Conservation (phyloP, 2,888 invertebrate species). For the Heliconius charithonia region DNA sequence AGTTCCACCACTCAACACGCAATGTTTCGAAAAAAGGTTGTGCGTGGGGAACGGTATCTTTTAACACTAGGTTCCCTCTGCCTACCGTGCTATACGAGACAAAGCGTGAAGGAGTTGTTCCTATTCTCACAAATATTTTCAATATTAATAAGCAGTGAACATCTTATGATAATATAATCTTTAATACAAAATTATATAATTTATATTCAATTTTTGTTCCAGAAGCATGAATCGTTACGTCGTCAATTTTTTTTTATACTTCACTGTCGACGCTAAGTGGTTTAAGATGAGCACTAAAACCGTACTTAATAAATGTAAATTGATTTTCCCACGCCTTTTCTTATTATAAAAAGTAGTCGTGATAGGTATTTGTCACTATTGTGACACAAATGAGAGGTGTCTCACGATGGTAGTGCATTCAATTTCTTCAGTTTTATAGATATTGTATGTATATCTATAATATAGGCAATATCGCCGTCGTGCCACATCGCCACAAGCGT, state of each 20-base stretch:
- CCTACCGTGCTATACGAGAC: too few relatives aligned
- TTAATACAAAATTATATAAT: background rate
- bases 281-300: constrained; percentile 1
- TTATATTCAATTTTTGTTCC: constrained; percentile 4
- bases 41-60: too few relatives aligned
- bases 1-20: too few relatives aligned
- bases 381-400: background rate
- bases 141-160: background rate
- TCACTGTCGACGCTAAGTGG: background rate
- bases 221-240: constrained; percentile 1
- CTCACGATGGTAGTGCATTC: background rate
- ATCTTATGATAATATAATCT: background rate
- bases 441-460: too few relatives aligned
- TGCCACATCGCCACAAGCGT: too few relatives aligned
- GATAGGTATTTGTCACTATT: background rate
- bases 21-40: too few relatives aligned
- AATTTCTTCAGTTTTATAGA: background rate
- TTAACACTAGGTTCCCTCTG: too few relatives aligned
- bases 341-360: too few relatives aligned
- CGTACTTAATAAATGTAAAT: background rate
- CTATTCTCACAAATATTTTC: too few relatives aligned
- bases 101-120: too few relatives aligned
- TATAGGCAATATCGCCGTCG: too few relatives aligned
- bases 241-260: constrained; percentile 6
- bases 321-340: background rate